phyloP scores from a whole-genome alignment of 2,113 vertebrate genomes.

The Antechinus flavipes region DNA sequence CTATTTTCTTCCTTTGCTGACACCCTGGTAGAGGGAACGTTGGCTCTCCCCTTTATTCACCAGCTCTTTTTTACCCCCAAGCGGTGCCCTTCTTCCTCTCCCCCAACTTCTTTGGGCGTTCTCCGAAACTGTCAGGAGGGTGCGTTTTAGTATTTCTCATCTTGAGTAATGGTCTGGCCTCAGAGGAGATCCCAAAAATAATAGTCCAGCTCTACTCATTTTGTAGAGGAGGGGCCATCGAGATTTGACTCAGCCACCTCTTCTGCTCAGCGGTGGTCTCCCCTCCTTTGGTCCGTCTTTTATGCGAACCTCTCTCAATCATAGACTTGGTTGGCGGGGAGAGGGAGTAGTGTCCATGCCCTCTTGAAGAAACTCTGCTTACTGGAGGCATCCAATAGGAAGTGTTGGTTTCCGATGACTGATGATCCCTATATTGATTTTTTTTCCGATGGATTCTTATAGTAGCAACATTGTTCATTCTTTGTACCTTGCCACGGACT shows the following conservation, averaged over 20 bases:
- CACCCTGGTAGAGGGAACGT: conserved; percentile 28
- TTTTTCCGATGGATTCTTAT: background rate
- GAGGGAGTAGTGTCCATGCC: background rate
- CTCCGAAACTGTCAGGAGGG: background rate
- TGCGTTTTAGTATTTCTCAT: background rate
- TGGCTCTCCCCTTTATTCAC: background rate
- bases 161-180: background rate
- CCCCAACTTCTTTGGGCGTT: background rate
- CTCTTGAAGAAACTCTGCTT: background rate
- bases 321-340: background rate
- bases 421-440: background rate
- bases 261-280: too few relatives aligned
- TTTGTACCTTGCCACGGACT: background rate
- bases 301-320: background rate
- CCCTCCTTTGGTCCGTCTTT: background rate
- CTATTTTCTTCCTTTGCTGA: conserved; percentile 75
- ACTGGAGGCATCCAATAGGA: background rate
- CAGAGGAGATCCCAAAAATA: background rate
- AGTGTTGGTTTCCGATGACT: background rate
- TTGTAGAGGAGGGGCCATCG: background rate
- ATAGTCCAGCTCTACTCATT: background rate
- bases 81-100: background rate
- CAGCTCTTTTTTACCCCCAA: background rate
- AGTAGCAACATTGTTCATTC: background rate
- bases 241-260: background rate